Conservation (phyloP, 1,140 invertebrate genomes). For the Caerostris extrusa region DNA sequence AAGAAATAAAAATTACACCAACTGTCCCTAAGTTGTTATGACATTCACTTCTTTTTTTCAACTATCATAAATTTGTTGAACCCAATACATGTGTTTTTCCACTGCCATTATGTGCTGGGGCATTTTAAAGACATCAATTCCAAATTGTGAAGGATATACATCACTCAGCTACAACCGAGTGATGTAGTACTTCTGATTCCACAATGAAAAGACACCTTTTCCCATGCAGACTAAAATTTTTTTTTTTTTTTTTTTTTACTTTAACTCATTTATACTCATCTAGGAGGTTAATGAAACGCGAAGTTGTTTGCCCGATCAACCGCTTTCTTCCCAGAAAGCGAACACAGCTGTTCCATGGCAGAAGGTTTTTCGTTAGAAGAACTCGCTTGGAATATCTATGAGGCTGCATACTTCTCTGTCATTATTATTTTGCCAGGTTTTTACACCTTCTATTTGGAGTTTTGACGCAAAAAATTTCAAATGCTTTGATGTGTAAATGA, state of each 20-base stretch:
- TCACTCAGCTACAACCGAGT: no score
- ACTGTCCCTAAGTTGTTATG: no score
- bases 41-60: no score
- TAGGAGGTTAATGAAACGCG: background rate
- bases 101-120: no score
- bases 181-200: no score
- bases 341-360: conserved; percentile 7
- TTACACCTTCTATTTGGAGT: background rate
- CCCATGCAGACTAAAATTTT: background rate
- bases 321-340: background rate
- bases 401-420: background rate
- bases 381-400: conserved; percentile 10
- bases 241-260: background rate
- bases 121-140: no score
- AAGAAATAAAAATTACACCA: no score
- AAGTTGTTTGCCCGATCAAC: background rate
- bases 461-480: background rate
- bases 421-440: background rate
- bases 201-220: background rate
- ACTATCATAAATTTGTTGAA: no score
- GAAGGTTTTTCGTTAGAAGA: background rate
- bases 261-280: background rate
- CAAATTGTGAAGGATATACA: no score
- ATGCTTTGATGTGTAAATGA: background rate
- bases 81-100: no score